These are phyloP conservation scores for Hydractinia echinata DNA, from an alignment of 30 jellyfish, hydroid and myxozoan species.

Conservation along the genomic window DNA sequence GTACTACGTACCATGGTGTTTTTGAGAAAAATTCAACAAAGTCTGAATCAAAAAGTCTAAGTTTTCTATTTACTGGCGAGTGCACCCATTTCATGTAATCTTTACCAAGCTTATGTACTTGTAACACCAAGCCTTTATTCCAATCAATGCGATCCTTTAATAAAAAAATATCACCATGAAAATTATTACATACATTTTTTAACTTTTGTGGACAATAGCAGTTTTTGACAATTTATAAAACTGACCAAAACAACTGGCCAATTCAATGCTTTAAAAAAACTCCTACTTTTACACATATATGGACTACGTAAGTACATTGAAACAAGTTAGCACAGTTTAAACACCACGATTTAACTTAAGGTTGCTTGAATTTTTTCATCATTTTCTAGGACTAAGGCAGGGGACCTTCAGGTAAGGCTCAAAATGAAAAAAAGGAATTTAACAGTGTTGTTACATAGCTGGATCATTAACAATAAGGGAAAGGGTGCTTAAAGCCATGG, in stretches of 20 bases:
- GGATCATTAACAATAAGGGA: no score
- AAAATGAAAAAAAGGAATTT: no score
- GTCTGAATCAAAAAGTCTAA: slow-evolving; percentile 51
- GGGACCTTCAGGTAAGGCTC: no score
- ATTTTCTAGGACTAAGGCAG: no score
- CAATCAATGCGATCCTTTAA: slow-evolving; percentile 68
- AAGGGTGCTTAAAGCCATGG: no score
- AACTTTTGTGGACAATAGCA: not conserved
- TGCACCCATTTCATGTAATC: slow-evolving; percentile 85
- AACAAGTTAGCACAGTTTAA: no score
- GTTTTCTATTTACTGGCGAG: slow-evolving; percentile 65
- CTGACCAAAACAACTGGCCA: not conserved
- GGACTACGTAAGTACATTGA: no score
- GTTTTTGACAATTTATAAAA: not conserved
- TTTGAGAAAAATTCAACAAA: slow-evolving; percentile 73
- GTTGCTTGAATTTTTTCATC: no score
- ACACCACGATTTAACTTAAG: no score
- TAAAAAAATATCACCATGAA: not conserved
- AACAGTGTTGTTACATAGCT: no score
- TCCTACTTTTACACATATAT: no score
- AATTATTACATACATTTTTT: not conserved
- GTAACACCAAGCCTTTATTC: slow-evolving; percentile 71
- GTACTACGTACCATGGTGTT: slow-evolving; percentile 83
- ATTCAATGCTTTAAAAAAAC: no score
- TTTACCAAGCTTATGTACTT: slow-evolving; percentile 74